A percentile compares a stretch with the other conserved stretches of the same genome.
phyloP scores from a whole-genome alignment of 2,888 invertebrate genomes.

The Rutpela maculata region DNA sequence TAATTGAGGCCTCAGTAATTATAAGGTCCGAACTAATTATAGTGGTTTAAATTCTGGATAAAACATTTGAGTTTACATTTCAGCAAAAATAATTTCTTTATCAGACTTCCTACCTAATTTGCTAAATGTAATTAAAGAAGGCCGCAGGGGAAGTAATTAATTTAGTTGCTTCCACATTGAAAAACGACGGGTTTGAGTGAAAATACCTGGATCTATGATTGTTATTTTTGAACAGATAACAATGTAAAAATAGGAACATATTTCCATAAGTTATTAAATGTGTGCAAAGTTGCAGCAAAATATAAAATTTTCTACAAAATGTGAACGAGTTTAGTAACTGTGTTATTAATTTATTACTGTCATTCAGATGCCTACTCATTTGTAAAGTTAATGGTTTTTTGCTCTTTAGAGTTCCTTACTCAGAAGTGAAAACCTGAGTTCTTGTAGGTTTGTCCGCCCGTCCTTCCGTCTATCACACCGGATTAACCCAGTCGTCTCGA shows the following conservation, averaged over 20 bases:
- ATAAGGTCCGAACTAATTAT: not conserved
- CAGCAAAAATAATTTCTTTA: not conserved
- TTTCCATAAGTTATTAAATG: no score
- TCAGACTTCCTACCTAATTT: not conserved
- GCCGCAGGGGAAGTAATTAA: not conserved
- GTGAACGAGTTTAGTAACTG: no score
- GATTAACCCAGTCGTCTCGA: no score
- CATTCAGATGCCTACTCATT: no score
- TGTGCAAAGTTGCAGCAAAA: no score
- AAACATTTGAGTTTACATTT: not conserved
- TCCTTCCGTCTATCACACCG: no score
- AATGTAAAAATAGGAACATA: not conserved
- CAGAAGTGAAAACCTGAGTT: no score
- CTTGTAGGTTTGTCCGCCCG: no score
- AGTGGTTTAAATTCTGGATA: not conserved
- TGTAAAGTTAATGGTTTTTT: no score
- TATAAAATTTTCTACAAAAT: no score
- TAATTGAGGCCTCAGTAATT: not conserved
- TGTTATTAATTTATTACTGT: no score
- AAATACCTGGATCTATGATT: not conserved
- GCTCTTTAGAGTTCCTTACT: no score
- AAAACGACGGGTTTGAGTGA: not conserved
- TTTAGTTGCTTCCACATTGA: not conserved
- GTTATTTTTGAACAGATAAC: not conserved
- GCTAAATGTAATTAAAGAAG: constrained; percentile 3